These are phyloP conservation scores for Pocota personata DNA, from an alignment of 2,888 invertebrate species.

Conservation along the genomic window DNA sequence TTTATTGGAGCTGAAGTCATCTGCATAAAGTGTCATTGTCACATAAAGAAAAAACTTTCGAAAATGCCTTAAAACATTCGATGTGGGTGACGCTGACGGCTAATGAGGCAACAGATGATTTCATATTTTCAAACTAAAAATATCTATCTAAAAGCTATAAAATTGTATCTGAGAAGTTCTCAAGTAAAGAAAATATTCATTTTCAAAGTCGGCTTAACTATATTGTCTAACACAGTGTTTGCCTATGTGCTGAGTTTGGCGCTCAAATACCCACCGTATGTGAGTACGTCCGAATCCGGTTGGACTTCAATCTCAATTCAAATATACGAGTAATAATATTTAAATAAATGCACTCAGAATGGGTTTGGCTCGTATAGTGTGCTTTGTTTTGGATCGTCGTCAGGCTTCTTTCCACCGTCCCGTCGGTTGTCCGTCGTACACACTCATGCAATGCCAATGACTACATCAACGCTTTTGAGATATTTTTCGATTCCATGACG, in stretches of 20 bases:
- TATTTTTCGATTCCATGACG: constrained; percentile 50
- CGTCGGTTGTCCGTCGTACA: neutral
- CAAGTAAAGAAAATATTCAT: neutral
- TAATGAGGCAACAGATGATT: constrained; percentile 27
- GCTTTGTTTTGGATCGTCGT: constrained; percentile 12
- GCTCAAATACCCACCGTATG: constrained; percentile 36
- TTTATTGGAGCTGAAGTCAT: neutral
- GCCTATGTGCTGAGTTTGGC: constrained; percentile 31
- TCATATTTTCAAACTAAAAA: constrained; percentile 53
- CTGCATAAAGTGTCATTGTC: neutral
- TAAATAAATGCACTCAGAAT: constrained; percentile 11
- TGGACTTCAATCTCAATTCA: constrained; percentile 13
- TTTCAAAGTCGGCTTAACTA: neutral
- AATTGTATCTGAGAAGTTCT: neutral
- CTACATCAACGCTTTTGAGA: constrained; percentile 52
- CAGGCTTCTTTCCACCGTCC: neutral
- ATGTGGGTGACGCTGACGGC: constrained; percentile 28
- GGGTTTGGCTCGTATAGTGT: neutral
- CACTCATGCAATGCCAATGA: constrained; percentile 53
- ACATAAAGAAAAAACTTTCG: neutral
- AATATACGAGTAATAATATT: constrained; percentile 11
- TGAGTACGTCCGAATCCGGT: constrained; percentile 27
- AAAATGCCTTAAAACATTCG: neutral
- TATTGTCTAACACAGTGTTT: neutral
- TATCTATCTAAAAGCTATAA: neutral